Base-by-base conservation (phyloP, 2,888 invertebrate species). In the Ichneumoninae sp. region DNA sequence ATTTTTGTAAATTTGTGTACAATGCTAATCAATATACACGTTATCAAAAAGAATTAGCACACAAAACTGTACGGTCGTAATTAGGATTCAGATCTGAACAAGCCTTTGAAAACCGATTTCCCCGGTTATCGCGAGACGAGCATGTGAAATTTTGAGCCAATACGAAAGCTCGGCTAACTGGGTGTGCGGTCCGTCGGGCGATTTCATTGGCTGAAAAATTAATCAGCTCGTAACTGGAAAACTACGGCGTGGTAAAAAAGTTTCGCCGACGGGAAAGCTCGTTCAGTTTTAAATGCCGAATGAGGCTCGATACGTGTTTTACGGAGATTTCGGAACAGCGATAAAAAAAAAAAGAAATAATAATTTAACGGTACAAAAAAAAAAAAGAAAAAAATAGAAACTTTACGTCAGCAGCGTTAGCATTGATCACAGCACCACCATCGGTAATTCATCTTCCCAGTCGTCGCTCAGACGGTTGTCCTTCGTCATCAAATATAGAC, bases 401-500 rank as follows among this genome's bases (percentile, higher is more conserved):
- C 4, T 22, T 36, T 50, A 65, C 50, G 50, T 65, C 19, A 75
- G 74, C 50, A 62, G 62, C 36, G 62, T 75, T 33, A 75, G 47
- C 62, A 65, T 75, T 75, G 36, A n/a, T 75, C 74, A 50, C 74
- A 75, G 74, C 50, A 65, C 74, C 47, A 75, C 62, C 74, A 50
- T 65, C 50, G 65, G 65, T 75, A 75, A 75, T 75, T 75, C 74
- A 75, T 75, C 33, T 47, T 65, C 65, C 74, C 65, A 50, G 60
- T 50, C 75, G 75, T 57, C 76, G 75, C 47, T 83, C 54, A 54
- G 79, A 83, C 80, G 62, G 26, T 75, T 83, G 60, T 81, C 80
- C 80, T 75, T 81, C 81, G 81, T 81, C 76, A 71, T 71, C 52
- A 47, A 81, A 81, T 75, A 78, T 71, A 68, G 79, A 65, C 80